Base-by-base conservation (phyloP, 2,113 vertebrate species). In the Hymenochirus boettgeri region DNA sequence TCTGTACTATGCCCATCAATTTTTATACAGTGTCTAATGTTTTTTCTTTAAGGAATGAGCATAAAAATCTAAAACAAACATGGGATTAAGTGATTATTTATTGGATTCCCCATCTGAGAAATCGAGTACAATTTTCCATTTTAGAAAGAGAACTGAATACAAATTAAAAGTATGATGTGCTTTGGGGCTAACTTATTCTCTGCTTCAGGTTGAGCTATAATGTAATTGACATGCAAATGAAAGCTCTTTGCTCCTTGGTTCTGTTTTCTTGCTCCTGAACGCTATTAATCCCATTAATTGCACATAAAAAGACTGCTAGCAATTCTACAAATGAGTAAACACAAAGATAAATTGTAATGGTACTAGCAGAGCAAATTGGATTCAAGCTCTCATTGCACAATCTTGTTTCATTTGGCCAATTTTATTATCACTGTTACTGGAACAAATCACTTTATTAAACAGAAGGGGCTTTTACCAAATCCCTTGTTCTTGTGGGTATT, bases 371-470 rank as follows among this genome's bases (percentile, higher is more conserved):
- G 79, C 79, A 89, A 88, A 88, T 90, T 85, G 84, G 85, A 87
- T 88, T 86, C 77, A 69, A 72, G 71, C 85, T 73, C 77, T 86
- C 79, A 76, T 71, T 79, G 83, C 84, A 78, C 82, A 82, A 83
- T 82, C 81, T 77, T 76, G 81, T 87, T 87, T 86, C 83, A 84
- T 82, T 85, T 79, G 79, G 83, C 83, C 84, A 86, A 88, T 90
- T 89, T 89, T 89, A 90, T 88, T 87, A 88, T 84, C 81, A 77
- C 79, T 82, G 79, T 82, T 85, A 80, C 85, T 79, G 86, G 82
- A 90, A 88, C 86, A 87, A 87, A 89, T 88, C 82, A 83, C 82
- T 87, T 85, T 89, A 86, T 87, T 87, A 86, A 85, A 82, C 81
- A 83, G 81, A 87, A 79, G 70, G 73, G 74, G 77, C 75, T 80